These are phyloP conservation scores for Adelges cooleyi DNA, from an alignment of 1,140 invertebrate species.

Conservation along the genomic window DNA sequence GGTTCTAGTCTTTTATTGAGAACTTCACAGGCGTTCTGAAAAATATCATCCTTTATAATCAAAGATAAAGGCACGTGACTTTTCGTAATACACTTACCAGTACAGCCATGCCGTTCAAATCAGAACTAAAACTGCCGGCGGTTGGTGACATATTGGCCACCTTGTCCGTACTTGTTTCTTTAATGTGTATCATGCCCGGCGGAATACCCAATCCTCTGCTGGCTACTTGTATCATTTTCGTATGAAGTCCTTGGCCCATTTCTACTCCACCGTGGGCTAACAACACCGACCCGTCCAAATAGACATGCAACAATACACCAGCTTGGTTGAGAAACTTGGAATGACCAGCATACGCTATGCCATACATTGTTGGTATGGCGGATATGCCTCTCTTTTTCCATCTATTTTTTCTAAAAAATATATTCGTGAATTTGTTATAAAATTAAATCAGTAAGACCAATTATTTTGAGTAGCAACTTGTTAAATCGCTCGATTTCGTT, in stretches of 20 bases:
- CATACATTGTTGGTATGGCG: constrained; percentile 81
- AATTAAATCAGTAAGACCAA: too few relatives aligned
- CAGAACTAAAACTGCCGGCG: constrained; percentile 80
- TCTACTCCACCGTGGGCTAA: constrained; percentile 85
- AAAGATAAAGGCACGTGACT: not conserved
- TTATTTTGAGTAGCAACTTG: too few relatives aligned
- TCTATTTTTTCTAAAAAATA: constrained; percentile 49
- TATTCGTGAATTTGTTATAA: too few relatives aligned
- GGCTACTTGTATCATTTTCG: constrained; percentile 86
- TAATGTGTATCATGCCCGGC: constrained; percentile 67
- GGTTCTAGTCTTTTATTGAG: constrained; percentile 65
- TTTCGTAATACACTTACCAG: constrained; percentile 45
- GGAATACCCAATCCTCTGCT: constrained; percentile 62
- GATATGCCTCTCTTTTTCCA: constrained; percentile 81
- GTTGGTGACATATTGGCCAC: constrained; percentile 89
- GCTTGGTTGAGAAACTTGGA: constrained; percentile 64
- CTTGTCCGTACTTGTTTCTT: constrained; percentile 82
- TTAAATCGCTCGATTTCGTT: constrained; percentile 58
- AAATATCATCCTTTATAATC: constrained; percentile 25
- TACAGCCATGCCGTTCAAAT: constrained; percentile 91
- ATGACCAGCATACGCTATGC: constrained; percentile 70
- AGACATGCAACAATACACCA: constrained; percentile 79
- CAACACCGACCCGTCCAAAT: constrained; percentile 82
- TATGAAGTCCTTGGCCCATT: constrained; percentile 93
- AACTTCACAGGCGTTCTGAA: constrained; percentile 66